These are phyloP conservation scores for Zaprionus taronus DNA, from an alignment of 1,140 invertebrate species.

Conservation along the genomic window DNA sequence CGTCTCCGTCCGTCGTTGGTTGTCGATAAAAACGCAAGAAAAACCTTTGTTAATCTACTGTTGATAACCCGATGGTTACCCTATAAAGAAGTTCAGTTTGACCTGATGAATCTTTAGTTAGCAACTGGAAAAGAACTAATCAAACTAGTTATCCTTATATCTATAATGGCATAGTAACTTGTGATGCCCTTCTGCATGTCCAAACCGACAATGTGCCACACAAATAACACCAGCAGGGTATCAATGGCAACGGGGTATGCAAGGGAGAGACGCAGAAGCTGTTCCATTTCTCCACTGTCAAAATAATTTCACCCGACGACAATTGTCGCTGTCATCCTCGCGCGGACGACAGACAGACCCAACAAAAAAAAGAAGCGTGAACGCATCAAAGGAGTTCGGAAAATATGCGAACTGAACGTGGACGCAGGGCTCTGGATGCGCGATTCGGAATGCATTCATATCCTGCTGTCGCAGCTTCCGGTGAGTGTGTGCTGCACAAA, in stretches of 20 bases:
- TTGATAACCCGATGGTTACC: neutral
- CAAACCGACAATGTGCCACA: too few relatives aligned
- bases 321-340: constrained; percentile 66
- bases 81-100: neutral
- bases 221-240: neutral
- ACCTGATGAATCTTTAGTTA: too few relatives aligned
- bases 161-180: neutral
- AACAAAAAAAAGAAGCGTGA: constrained; percentile 2
- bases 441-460: constrained; percentile 52
- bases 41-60: neutral
- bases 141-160: neutral
- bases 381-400: constrained; percentile 35
- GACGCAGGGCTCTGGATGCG: constrained; percentile 1
- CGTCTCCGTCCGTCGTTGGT: constrained; percentile 4
- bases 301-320: constrained; percentile 35
- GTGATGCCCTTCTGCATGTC: too few relatives aligned
- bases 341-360: constrained; percentile 41
- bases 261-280: neutral
- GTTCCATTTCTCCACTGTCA: neutral
- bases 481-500: constrained; percentile 46
- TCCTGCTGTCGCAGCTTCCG: constrained; percentile 68
- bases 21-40: constrained; percentile 1
- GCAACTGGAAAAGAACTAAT: too few relatives aligned
- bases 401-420: constrained; percentile 45
- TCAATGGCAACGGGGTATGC: neutral